Conservation (phyloP, 2,888 invertebrate genomes). For the Tachina grossa region DNA sequence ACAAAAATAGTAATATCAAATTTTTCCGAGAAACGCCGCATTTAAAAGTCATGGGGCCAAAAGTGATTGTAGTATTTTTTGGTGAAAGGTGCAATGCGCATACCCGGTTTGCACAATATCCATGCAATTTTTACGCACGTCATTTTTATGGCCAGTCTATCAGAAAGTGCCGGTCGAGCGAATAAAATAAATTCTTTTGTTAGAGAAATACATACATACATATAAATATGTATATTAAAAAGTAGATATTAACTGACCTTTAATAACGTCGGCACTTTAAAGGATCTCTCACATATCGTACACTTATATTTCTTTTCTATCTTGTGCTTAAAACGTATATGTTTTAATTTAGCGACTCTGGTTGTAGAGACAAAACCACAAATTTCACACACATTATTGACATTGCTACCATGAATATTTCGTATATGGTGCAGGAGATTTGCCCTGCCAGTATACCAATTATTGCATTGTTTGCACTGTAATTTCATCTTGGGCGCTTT, state of each 20-base stretch:
- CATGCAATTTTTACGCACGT: too few relatives aligned
- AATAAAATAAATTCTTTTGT: too few relatives aligned
- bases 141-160: too few relatives aligned
- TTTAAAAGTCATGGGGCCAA: too few relatives aligned
- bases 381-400: constrained; percentile 59
- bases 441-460: constrained; percentile 41
- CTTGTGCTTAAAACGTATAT: constrained; percentile 68
- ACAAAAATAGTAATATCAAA: too few relatives aligned
- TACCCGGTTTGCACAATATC: too few relatives aligned
- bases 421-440: constrained; percentile 48
- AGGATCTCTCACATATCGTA: constrained; percentile 63
- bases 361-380: constrained; percentile 68
- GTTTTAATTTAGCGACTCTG: constrained; percentile 47
- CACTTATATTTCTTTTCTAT: constrained; percentile 67
- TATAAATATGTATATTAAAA: not conserved
- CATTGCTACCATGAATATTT: constrained; percentile 53
- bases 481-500: constrained; percentile 27
- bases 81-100: too few relatives aligned
- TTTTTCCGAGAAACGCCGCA: too few relatives aligned
- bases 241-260: constrained; percentile 62
- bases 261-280: constrained; percentile 60
- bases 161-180: too few relatives aligned
- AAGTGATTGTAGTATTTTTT: too few relatives aligned
- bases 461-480: constrained; percentile 53
- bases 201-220: not conserved